phyloP scores from a whole-genome alignment of 2,888 invertebrate species.

The Lithosia quadra region DNA sequence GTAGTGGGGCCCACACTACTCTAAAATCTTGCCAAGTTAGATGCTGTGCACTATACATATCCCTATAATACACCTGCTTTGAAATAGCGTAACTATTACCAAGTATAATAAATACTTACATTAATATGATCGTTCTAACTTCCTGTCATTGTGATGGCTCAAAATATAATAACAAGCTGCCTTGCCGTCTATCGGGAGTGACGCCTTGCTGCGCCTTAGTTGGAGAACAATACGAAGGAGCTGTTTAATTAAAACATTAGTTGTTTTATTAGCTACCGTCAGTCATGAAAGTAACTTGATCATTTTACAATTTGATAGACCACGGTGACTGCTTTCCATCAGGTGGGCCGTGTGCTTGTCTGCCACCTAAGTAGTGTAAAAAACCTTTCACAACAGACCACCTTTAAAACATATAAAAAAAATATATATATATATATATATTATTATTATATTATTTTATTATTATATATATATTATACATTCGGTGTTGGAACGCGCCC shows the following conservation, averaged over 20 bases:
- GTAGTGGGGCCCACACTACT: too few relatives aligned
- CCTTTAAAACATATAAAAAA: too few relatives aligned
- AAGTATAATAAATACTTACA: constrained; percentile 7
- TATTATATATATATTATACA: too few relatives aligned
- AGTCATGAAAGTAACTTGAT: background rate
- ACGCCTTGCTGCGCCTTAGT: constrained; percentile 14
- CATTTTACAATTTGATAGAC: background rate
- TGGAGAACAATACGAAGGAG: constrained; percentile 37
- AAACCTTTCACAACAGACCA: too few relatives aligned
- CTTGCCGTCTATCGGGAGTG: constrained; percentile 18
- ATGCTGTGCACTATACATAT: too few relatives aligned
- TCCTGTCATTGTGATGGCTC: constrained; percentile 20
- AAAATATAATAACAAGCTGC: constrained; percentile 19
- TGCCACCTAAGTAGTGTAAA: too few relatives aligned
- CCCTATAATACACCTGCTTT: background rate
- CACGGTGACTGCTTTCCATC: background rate
- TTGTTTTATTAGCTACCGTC: background rate
- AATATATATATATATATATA: too few relatives aligned
- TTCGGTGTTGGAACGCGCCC: too few relatives aligned
- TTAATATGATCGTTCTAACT: constrained; percentile 8
- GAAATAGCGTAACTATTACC: background rate
- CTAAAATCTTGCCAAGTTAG: too few relatives aligned
- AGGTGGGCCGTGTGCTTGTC: too few relatives aligned
- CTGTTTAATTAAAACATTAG: constrained; percentile 22
- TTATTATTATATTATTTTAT: too few relatives aligned